These are phyloP conservation scores for Prosapia bicincta DNA, from an alignment of 2,888 invertebrate genomes.

Conservation along the genomic window DNA sequence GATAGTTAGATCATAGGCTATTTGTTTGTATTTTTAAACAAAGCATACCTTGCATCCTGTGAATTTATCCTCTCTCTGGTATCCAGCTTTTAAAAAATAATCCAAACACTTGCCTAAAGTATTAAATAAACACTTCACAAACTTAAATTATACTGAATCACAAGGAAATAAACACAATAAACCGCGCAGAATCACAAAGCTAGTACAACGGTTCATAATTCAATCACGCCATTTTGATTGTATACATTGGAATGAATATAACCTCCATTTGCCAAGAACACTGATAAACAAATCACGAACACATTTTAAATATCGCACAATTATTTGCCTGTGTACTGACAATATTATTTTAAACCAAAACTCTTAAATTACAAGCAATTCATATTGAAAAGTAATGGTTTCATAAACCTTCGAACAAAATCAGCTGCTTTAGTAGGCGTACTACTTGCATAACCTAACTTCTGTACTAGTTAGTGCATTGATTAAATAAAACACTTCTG, in stretches of 20 bases:
- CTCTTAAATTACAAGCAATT: not conserved
- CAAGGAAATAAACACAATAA: not conserved
- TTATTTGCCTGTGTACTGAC: not conserved
- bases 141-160: not conserved
- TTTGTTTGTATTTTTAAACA: too few species aligned
- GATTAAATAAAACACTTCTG: not conserved
- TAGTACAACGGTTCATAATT: not conserved
- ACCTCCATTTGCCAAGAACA: not conserved
- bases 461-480: not conserved
- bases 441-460: not conserved
- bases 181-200: slow-evolving; percentile 2
- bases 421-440: slow-evolving; percentile 16
- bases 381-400: not conserved
- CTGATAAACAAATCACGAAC: slow-evolving; percentile 4
- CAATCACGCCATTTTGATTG: slow-evolving; percentile 2
- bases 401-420: not conserved
- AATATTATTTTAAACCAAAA: not conserved
- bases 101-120: slow-evolving; percentile 8
- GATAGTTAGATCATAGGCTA: too few species aligned
- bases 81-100: slow-evolving; percentile 25
- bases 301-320: slow-evolving; percentile 23
- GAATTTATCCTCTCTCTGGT: slow-evolving; percentile 21
- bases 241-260: not conserved
- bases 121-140: not conserved
- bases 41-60: slow-evolving; percentile 22